phyloP scores from a whole-genome alignment of 2,113 vertebrate genomes.

The Lonchura striata region DNA sequence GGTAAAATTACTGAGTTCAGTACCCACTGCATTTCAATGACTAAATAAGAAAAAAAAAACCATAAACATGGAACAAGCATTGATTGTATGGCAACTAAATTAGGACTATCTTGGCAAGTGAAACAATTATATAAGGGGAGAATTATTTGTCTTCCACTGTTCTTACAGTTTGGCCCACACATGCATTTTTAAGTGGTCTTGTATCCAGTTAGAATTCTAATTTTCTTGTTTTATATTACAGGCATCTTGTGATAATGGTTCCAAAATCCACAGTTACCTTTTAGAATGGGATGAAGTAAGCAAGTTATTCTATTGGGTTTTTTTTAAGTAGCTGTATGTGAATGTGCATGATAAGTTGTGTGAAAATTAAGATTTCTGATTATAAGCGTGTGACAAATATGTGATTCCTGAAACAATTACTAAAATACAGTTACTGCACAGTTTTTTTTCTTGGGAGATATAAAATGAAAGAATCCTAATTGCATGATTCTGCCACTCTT shows the following conservation, averaged over 20 bases:
- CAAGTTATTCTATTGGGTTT: constrained; percentile 10
- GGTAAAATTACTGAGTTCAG: background rate
- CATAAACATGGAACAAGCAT: background rate
- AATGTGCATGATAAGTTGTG: background rate
- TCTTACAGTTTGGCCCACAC: background rate
- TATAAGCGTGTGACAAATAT: background rate
- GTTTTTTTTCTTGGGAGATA: background rate
- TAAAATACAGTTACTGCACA: background rate
- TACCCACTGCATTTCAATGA: background rate
- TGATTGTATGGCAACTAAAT: background rate
- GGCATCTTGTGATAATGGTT: constrained; percentile 95
- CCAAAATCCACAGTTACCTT: constrained; percentile 93
- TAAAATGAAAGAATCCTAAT: background rate
- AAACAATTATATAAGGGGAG: background rate
- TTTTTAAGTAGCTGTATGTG: background rate
- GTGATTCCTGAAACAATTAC: background rate
- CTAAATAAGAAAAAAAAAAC: background rate
- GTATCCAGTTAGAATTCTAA: background rate
- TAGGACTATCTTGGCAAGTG: background rate
- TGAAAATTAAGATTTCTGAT: background rate
- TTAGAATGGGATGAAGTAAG: constrained; percentile 97
- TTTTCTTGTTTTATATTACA: constrained; percentile 67
- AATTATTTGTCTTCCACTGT: background rate
- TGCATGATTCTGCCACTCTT: background rate
- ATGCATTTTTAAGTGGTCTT: background rate